A percentile compares a stretch with the other conserved stretches of the same genome.
Conservation (phyloP, 1,140 invertebrate species). For the Papilio helenus region DNA sequence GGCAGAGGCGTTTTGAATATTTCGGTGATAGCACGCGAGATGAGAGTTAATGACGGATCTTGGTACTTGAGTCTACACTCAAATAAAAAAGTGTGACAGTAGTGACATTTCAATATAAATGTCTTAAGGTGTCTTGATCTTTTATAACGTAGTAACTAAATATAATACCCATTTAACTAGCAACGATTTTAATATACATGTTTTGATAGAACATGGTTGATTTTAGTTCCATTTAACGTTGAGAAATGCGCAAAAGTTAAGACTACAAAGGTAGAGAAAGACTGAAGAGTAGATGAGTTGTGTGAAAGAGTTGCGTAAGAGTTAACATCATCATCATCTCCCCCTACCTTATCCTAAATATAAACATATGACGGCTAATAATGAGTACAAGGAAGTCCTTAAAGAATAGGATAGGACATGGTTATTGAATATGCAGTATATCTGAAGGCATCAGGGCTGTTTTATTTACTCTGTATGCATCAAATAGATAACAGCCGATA, state of each 20-base stretch:
- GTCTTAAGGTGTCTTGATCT: neutral
- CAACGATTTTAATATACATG: no score
- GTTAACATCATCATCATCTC: no score
- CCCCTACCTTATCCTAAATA: no score
- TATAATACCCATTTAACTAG: no score
- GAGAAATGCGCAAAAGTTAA: no score
- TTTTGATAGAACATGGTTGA: no score
- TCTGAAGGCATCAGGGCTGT: neutral
- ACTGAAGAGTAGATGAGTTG: no score
- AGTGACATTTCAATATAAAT: neutral
- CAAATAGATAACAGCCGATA: slow-evolving; percentile 51
- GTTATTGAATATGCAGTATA: neutral
- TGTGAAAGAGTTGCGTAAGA: no score
- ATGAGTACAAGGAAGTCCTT: neutral
- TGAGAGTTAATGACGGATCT: slow-evolving; percentile 51
- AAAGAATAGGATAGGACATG: neutral
- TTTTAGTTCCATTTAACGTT: no score
- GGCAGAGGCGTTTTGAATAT: slow-evolving; percentile 57
- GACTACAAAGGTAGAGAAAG: no score
- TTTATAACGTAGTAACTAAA: no score
- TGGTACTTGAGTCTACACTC: slow-evolving; percentile 1
- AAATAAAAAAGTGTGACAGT: slow-evolving; percentile 21
- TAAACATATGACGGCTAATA: no score
- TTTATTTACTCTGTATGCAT: slow-evolving; percentile 33
- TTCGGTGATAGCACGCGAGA: slow-evolving; percentile 45